Evolutionary conservation across 2,888 invertebrate species (phyloP).

Genomic region (Palloptera scutellata): DNA sequence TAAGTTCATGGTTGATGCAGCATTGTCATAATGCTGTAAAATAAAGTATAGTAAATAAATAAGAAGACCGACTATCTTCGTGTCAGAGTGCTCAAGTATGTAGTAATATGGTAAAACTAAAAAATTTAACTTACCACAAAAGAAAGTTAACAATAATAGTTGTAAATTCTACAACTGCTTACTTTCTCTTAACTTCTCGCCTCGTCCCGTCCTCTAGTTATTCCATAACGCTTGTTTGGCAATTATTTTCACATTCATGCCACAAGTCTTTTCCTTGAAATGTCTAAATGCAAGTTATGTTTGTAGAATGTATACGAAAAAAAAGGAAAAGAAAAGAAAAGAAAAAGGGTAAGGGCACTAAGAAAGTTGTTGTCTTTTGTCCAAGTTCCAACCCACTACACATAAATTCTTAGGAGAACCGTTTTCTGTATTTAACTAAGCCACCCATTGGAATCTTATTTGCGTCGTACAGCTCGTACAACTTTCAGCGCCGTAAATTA

Average conservation of each 20-base stretch:
- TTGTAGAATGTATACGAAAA: neutral
- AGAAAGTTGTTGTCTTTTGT: neutral
- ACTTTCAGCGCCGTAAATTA: constrained; percentile 45
- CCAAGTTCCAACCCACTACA: neutral
- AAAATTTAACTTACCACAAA: too few species aligned
- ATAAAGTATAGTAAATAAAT: neutral
- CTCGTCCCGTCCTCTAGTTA: neutral
- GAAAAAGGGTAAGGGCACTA: too few species aligned
- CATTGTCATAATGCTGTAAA: constrained; percentile 4
- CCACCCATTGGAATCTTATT: neutral
- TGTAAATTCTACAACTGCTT: neutral
- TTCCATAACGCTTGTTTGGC: neutral
- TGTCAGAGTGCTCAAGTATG: constrained; percentile 4
- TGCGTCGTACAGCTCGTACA: neutral
- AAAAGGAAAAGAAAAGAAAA: too few species aligned
- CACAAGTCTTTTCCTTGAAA: neutral
- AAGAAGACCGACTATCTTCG: neutral
- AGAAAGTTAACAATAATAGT: neutral
- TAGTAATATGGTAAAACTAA: neutral
- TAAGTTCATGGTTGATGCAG: constrained; percentile 4
- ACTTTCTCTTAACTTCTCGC: neutral
- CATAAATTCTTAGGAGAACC: neutral
- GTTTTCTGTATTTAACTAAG: neutral
- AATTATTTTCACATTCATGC: neutral
- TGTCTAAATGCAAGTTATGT: neutral